Conservation (phyloP, 2,888 invertebrate species). For the Stenotaenia linearis region DNA sequence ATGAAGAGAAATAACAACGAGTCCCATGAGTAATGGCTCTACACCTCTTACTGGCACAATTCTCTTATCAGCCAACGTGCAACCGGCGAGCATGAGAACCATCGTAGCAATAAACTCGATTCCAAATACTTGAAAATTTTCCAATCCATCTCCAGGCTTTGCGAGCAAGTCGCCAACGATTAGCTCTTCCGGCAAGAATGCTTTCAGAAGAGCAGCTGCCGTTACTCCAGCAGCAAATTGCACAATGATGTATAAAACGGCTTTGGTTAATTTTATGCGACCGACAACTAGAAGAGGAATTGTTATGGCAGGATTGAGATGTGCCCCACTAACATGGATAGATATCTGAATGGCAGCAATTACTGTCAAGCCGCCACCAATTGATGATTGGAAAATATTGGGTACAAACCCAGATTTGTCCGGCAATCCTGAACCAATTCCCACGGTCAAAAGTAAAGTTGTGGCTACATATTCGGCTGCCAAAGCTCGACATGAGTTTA, state of each 20-base stretch:
- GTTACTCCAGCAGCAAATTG: constrained; percentile 73
- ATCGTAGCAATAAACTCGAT: constrained; percentile 80
- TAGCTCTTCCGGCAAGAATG: constrained; percentile 55
- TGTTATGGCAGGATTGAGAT: constrained; percentile 48
- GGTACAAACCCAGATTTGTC: neutral
- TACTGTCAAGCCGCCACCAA: constrained; percentile 7
- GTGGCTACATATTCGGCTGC: constrained; percentile 16
- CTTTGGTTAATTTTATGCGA: constrained; percentile 66
- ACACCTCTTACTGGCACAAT: constrained; percentile 72
- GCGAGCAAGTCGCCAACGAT: constrained; percentile 66
- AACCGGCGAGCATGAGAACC: constrained; percentile 78
- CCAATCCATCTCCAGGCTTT: constrained; percentile 55
- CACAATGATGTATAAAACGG: constrained; percentile 68
- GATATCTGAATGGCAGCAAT: constrained; percentile 11
- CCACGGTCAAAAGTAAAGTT: neutral
- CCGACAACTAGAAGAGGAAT: constrained; percentile 50
- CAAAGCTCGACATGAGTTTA: neutral
- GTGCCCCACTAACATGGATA: constrained; percentile 44
- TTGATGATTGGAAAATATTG: neutral
- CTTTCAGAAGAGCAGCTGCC: constrained; percentile 44
- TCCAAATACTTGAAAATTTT: constrained; percentile 69
- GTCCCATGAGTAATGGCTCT: constrained; percentile 79
- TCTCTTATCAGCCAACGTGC: constrained; percentile 69
- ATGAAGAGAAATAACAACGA: constrained; percentile 78
- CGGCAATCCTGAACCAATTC: neutral